Evolutionary conservation across 2,113 vertebrate species (phyloP).

Genomic region (Riparia riparia): DNA sequence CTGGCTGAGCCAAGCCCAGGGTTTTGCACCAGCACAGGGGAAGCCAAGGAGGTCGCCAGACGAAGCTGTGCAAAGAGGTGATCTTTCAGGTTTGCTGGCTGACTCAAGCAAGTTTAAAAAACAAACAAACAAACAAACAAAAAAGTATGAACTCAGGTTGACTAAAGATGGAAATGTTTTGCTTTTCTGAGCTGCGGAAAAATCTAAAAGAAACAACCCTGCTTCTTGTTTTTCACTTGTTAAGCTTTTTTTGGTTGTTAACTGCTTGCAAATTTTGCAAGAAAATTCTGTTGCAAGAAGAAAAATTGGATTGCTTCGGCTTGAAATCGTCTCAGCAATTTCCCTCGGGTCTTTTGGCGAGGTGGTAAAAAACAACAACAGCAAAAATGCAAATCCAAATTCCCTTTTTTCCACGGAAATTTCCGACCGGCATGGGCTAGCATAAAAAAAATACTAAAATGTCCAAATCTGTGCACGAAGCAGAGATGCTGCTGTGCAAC

Average conservation of each 20-base stretch:
- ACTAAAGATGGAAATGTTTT: constrained; percentile 25
- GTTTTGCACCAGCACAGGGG: not conserved
- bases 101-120: not conserved
- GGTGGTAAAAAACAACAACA: not conserved
- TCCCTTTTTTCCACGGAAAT: not conserved
- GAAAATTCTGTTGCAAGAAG: constrained; percentile 19
- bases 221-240: not conserved
- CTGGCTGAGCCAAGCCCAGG: not conserved
- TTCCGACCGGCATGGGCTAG: not conserved
- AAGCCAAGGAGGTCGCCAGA: not conserved
- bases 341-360: not conserved
- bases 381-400: not conserved
- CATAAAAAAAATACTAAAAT: not conserved
- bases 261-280: not conserved
- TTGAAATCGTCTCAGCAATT: constrained; percentile 34
- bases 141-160: not conserved
- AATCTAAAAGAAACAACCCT: not conserved
- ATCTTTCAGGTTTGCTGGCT: not conserved
- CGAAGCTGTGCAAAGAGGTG: not conserved
- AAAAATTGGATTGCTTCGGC: not conserved
- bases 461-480: not conserved
- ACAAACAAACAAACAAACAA: not conserved
- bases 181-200: not conserved
- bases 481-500: not conserved
- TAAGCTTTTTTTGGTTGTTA: not conserved